These are phyloP conservation scores for rat (Rattus norvegicus) DNA, from an alignment of 2,113 vertebrate species.

Conservation along the genomic window GRCr8 NC_086022.1:148890501-148891000, in stretches of 20 bases:
- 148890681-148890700: neutral
- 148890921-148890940: neutral
- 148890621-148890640: neutral
- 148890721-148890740: neutral
- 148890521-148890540: neutral
- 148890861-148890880: neutral
- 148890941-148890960: neutral
- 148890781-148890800: neutral
- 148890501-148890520: neutral
- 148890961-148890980: neutral
- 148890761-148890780: too few species aligned
- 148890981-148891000: neutral
- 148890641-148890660: neutral
- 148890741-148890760: neutral
- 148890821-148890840: neutral
- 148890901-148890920: neutral
- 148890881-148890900: neutral
- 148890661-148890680: rapidly evolving
- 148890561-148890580: neutral
- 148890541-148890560: neutral
- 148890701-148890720: neutral
- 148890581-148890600: neutral
- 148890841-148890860: neutral
- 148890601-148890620: neutral
- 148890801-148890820: neutral